Evolutionary conservation across 2,113 vertebrate genomes (phyloP).

Genomic region (Melanostigma gelatinosum): DNA sequence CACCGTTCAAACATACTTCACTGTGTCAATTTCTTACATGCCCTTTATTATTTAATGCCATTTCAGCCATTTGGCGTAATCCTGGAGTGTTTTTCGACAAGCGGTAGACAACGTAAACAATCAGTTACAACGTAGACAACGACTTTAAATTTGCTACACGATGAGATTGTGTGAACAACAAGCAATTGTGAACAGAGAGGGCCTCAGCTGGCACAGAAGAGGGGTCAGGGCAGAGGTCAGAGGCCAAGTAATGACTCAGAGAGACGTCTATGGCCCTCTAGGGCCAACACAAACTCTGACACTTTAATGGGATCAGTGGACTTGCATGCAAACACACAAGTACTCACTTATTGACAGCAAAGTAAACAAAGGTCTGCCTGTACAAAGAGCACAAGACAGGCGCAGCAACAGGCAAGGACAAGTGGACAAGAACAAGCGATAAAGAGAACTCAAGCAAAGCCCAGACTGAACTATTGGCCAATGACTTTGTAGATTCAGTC

Average conservation of each 20-base stretch:
- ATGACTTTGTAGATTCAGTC: conserved; percentile 8
- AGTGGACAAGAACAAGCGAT: background rate
- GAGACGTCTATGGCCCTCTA: conserved; percentile 43
- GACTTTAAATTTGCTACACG: background rate
- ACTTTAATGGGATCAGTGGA: conserved; percentile 48
- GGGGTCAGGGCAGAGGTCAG: conserved; percentile 53
- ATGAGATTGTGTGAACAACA: background rate
- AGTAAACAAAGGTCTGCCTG: background rate
- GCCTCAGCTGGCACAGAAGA: conserved; percentile 66
- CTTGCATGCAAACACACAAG: conserved; percentile 19
- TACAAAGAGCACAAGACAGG: background rate
- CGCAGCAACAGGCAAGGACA: conserved; percentile 4
- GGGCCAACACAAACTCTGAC: conserved; percentile 16
- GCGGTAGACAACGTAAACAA: background rate
- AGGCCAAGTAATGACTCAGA: conserved; percentile 65
- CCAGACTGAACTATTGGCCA: background rate
- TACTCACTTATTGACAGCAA: conserved; percentile 3
- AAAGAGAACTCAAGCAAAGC: background rate
- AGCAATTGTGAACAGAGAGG: background rate
- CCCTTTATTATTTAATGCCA: background rate
- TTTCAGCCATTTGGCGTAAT: background rate
- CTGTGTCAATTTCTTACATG: background rate
- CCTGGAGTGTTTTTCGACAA: background rate
- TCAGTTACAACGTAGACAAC: background rate
- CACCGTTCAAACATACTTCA: background rate